Base-by-base conservation (phyloP, 2,797 vertebrate genomes). In the Eidolon dupreanum region DNA sequence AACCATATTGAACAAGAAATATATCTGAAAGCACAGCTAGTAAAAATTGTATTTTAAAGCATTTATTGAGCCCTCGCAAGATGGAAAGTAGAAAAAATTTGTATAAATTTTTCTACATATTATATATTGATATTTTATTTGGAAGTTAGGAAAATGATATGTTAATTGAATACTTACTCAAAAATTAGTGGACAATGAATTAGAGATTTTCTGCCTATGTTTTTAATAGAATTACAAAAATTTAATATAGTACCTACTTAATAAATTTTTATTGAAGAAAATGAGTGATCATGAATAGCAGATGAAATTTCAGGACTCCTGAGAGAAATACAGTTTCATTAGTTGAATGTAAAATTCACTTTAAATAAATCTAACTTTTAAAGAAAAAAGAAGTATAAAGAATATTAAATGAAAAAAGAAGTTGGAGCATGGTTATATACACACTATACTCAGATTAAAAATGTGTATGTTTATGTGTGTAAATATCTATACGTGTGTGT, bases 341-440 rank as follows among this genome's bases (percentile, higher is more conserved):
- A 49, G 26, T 49, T 77, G 49, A 78, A 61, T 66, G 65, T 61
- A 92, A 78, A 75, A 11, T 15, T 78, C 17, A 75, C 38, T 74
- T 71, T 43, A 93, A 91, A 88, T 71, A 77, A 93, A 83, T 57
- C 41, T 57, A 57, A 28, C 41, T 88, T 84, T 92, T 74, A 63
- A 93, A 93, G 51, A 59, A 75, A 88, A 88, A 89, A 12, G 46
- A 70, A 51, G 36, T 63, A 84, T 66, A 55, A 8, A 70, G 43
- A 83, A 22, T 68, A 89, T 71, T 71, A 63, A 70, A 43, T 49
- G 15, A 55, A 61, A 92, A 89, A 61, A 88, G 20, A 71, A 38
- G 46, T 41, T 84, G 22, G 26, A 70, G 71, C 8, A 84, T 17
- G 49, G 57, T 70, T 75, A 84, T 55, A 51, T 38, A 75, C 16